Conservation (phyloP, 2,797 vertebrate genomes). For the Streptopelia turtur region DNA sequence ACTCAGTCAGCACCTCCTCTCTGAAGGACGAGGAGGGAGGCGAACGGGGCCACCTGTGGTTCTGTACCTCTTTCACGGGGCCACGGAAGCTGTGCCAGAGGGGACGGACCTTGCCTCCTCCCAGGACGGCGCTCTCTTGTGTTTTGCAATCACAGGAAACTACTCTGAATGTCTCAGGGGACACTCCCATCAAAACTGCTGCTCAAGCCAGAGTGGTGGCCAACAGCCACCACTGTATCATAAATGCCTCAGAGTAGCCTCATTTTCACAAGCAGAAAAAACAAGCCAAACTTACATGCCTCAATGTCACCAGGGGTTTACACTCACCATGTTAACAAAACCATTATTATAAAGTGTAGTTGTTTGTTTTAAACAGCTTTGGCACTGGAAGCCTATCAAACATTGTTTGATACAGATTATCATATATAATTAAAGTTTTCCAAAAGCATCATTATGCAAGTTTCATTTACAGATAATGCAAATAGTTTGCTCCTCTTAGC, state of each 20-base stretch:
- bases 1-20: background rate
- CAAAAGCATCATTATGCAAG: background rate
- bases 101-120: background rate
- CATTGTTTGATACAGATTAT: background rate
- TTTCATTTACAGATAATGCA: constrained; percentile 10
- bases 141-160: background rate
- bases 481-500: background rate
- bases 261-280: background rate
- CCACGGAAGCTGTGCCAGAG: accelerated
- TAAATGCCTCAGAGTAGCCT: background rate
- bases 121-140: accelerated
- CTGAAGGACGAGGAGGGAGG: background rate
- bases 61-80: background rate
- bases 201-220: background rate
- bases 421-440: constrained; percentile 45
- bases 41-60: accelerated
- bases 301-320: background rate
- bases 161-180: background rate
- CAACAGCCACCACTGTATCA: background rate
- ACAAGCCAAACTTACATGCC: background rate
- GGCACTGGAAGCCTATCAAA: background rate
- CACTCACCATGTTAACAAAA: background rate
- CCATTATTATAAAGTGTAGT: background rate
- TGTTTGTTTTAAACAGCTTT: background rate
- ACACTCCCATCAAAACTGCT: background rate